Percentiles rank a stretch among this genome's conserved stretches.
Evolutionary conservation across 2,797 vertebrate genomes (phyloP).

Genomic region (Neostethus bicornis): DNA sequence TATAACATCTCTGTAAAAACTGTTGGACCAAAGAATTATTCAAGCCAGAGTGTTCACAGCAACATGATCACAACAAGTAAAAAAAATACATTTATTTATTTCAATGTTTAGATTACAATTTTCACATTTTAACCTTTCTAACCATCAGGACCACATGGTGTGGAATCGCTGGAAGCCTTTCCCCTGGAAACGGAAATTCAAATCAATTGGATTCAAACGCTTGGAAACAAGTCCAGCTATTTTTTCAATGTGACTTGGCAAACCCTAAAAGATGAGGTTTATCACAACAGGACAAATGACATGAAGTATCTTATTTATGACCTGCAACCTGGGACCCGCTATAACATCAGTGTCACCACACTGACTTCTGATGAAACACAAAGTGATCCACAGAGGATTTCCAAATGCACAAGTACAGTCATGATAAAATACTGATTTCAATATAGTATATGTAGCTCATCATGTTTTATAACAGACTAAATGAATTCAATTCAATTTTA

Average conservation of each 20-base stretch:
- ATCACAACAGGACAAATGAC: fast-evolving
- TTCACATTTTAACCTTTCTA: slow-evolving; percentile 5
- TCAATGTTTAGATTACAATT: slow-evolving; percentile 1
- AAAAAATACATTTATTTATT: slow-evolving; percentile 39
- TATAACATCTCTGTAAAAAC: slow-evolving; percentile 70
- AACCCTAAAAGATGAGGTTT: fast-evolving
- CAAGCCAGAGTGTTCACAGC: slow-evolving; percentile 46
- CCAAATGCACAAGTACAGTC: slow-evolving; percentile 69
- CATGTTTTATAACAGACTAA: no score
- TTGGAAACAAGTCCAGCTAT: slow-evolving; percentile 44
- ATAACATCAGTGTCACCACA: slow-evolving; percentile 62
- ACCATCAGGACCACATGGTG: slow-evolving; percentile 53
- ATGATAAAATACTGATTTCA: not conserved
- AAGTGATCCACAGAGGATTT: not conserved
- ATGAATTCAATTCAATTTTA: no score
- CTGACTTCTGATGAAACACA: slow-evolving; percentile 60
- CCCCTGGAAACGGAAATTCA: slow-evolving; percentile 1
- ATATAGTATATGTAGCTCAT: not conserved
- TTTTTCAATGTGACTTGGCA: slow-evolving; percentile 48
- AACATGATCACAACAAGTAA: slow-evolving; percentile 72
- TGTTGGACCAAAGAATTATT: slow-evolving; percentile 45
- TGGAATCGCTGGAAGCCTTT: not conserved
- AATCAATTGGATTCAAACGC: slow-evolving; percentile 35
- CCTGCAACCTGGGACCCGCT: slow-evolving; percentile 60
- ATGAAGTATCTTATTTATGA: fast-evolving